Base-by-base conservation (phyloP, 2,797 vertebrate species). In the Kryptopterus vitreolus region DNA sequence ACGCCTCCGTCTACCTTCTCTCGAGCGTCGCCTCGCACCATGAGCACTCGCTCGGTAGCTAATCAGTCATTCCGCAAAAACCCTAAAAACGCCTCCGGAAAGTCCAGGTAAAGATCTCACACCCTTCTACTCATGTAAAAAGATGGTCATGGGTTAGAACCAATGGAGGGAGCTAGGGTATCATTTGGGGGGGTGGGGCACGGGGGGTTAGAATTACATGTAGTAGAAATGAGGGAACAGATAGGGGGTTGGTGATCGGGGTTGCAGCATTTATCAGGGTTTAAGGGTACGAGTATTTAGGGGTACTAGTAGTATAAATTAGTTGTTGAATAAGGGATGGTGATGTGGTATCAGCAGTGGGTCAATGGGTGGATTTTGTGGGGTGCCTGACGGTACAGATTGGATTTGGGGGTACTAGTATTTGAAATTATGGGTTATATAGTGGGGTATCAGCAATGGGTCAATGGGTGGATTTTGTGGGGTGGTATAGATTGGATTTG, bases 31-130 rank as follows among this genome's bases (percentile, higher is more conserved):
- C 97, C 97, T 77, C 96, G 97, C 87, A 95, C 94, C 5, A 90
- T 96, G 92, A 99, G 97, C 87, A 95, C 96, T 61, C 96, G 97
- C 89, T 96, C 96, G 11, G 92, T 93, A 91, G 94, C 94, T 87
- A 99, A 98, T 90, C 98, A 98, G 91, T 99, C 97, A 88, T 98
- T 99, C 93, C 95, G 98, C 89, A 97, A 94, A 93, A 96, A 92
- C 90, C 95, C 95, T 91, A 99, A 97, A 95, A 96, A 95, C 93
- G 92, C 95, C 89, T 93, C 96, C 31, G 95, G 94, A 88, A 99
- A 98, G 92, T 91, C 95, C 86, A 99, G 98, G 98, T 99, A 95
- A 96, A 58, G 15, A 71, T 3, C 1, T 13, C 6, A 46, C 38
- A 1, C 15, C n/a, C 10, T 38, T 38, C 3, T 57, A 24, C 35